Percentiles rank a stretch among this genome's conserved stretches.
Evolutionary conservation across 1,140 invertebrate genomes (phyloP).

Genomic region (Pygmarrhopalites habei): DNA sequence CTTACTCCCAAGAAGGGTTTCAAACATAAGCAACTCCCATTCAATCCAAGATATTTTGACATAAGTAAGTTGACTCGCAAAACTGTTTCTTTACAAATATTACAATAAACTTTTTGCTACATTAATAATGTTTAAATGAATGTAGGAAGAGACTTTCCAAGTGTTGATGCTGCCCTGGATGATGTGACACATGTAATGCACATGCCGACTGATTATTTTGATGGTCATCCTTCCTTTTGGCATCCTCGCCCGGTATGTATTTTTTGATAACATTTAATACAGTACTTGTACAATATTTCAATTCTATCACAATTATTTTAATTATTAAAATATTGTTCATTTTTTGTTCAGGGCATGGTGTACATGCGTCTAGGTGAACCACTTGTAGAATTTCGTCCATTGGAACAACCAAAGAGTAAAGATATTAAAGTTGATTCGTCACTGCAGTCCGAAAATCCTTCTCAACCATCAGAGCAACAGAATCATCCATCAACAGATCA

Average conservation of each 20-base stretch:
- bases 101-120: not conserved
- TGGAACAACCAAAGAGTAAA: no score
- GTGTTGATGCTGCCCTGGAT: not conserved
- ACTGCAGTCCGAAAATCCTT: no score
- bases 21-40: not conserved
- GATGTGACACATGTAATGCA: constrained; percentile 11
- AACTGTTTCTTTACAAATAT: not conserved
- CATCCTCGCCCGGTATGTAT: no score
- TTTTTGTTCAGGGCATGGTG: constrained; percentile 6
- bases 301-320: no score
- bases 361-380: constrained; percentile 16
- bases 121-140: not conserved
- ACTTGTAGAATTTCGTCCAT: not conserved
- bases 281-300: no score
- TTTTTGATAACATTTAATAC: no score
- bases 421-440: no score
- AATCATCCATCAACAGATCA: no score
- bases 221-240: constrained; percentile 7
- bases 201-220: constrained; percentile 17
- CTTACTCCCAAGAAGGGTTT: constrained; percentile 11
- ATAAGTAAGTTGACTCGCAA: constrained; percentile 8
- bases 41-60: constrained; percentile 15
- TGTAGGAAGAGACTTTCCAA: constrained; percentile 2
- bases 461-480: no score
- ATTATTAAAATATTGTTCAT: no score